Percentiles rank a stretch among this genome's conserved stretches.
Conservation (phyloP, 2,888 invertebrate genomes). For the Acronicta alni region DNA sequence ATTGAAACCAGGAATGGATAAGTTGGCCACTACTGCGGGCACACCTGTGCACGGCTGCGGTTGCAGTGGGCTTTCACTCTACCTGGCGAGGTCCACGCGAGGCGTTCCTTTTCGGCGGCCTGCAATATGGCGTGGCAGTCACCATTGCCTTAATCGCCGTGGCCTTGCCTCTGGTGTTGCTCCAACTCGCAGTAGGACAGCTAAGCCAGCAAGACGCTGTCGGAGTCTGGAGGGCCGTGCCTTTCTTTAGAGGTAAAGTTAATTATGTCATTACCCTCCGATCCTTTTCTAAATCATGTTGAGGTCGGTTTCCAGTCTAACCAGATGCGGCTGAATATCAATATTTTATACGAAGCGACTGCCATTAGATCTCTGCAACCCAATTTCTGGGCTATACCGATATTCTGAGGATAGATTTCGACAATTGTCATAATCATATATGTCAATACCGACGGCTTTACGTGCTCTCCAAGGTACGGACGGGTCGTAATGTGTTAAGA, state of each 20-base stretch:
- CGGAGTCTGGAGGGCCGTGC: constrained; percentile 91
- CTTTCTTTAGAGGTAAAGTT: constrained; percentile 90
- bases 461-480: too few relatives aligned
- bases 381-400: too few relatives aligned
- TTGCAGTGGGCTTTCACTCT: constrained; percentile 88
- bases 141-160: constrained; percentile 82
- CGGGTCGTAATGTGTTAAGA: too few relatives aligned
- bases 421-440: too few relatives aligned
- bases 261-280: not conserved
- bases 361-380: too few relatives aligned
- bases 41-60: constrained; percentile 86
- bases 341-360: too few relatives aligned
- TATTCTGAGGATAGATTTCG: too few relatives aligned
- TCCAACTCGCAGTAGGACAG: constrained; percentile 91
- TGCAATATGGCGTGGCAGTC: constrained; percentile 87
- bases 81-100: constrained; percentile 90
- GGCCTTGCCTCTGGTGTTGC: constrained; percentile 89
- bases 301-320: too few relatives aligned
- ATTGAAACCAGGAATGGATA: constrained; percentile 62
- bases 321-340: too few relatives aligned
- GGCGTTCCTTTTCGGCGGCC: constrained; percentile 81
- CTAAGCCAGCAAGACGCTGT: constrained; percentile 91
- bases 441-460: too few relatives aligned
- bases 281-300: too few relatives aligned
- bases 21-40: constrained; percentile 71